Evolutionary conservation across 2,113 vertebrate genomes (phyloP).

Genomic region (Circaetus gallicus): DNA sequence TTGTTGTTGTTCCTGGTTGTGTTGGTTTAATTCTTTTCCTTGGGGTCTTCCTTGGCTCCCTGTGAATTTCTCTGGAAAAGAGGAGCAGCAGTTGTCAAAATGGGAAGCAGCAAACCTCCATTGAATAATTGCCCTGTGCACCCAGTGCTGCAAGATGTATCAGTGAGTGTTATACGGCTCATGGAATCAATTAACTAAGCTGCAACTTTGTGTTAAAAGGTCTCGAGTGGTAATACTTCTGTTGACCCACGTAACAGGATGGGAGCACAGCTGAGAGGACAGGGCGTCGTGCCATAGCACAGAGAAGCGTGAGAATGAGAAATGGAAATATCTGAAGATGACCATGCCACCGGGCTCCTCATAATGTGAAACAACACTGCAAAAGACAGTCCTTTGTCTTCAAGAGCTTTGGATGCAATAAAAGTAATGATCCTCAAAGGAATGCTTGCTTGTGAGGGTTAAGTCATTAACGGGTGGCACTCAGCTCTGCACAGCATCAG

Average conservation of each 20-base stretch:
- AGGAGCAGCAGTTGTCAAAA: background rate
- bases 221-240: background rate
- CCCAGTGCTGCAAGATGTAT: background rate
- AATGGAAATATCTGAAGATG: background rate
- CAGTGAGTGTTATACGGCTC: background rate
- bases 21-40: background rate
- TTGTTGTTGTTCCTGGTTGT: background rate
- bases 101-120: background rate
- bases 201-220: background rate
- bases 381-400: background rate
- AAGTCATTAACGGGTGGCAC: background rate
- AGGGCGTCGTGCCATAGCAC: fast-evolving
- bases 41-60: background rate
- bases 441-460: background rate
- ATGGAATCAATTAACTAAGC: background rate
- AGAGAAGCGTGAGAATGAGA: background rate
- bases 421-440: background rate
- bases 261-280: background rate
- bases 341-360: background rate
- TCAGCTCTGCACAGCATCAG: background rate
- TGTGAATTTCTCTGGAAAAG: background rate
- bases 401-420: background rate
- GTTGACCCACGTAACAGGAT: background rate
- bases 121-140: background rate
- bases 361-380: background rate